Evolutionary conservation across 2,888 invertebrate species (phyloP).

Genomic region (Salpingus planirostris): DNA sequence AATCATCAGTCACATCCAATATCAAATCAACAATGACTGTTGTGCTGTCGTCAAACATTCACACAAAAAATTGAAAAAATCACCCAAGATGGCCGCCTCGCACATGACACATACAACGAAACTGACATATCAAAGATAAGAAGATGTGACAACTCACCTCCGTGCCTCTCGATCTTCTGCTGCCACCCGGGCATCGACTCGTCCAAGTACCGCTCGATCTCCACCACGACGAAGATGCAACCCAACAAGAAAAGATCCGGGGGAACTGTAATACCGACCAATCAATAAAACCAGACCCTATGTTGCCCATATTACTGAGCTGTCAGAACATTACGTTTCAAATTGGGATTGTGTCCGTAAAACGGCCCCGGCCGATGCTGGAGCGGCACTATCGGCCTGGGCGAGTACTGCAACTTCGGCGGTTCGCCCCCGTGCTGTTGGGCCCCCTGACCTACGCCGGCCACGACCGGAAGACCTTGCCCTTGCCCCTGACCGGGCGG

Average conservation of each 20-base stretch:
- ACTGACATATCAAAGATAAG: conserved; percentile 3
- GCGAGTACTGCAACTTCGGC: conserved; percentile 43
- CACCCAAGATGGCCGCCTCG: no score
- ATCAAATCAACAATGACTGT: neutral
- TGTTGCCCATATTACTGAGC: no score
- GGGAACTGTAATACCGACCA: conserved; percentile 47
- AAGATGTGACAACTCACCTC: conserved; percentile 23
- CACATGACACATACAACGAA: no score
- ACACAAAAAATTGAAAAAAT: neutral
- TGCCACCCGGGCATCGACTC: conserved; percentile 36
- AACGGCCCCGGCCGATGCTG: conserved; percentile 57
- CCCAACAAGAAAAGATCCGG: conserved; percentile 84
- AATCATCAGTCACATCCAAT: no score
- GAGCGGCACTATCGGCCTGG: conserved; percentile 42
- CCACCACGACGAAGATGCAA: conserved; percentile 73
- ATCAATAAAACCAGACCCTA: conserved; percentile 1
- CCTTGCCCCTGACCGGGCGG: conserved; percentile 43
- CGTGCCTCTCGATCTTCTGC: conserved; percentile 37
- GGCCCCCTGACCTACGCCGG: neutral
- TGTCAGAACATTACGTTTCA: conserved; percentile 49
- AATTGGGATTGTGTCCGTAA: conserved; percentile 87
- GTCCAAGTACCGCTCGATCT: conserved; percentile 34
- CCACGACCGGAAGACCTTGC: neutral
- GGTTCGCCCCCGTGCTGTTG: conserved; percentile 10
- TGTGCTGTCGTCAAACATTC: neutral